Base-by-base conservation (phyloP, 2,888 invertebrate species). In the Lasius fuliginosus region DNA sequence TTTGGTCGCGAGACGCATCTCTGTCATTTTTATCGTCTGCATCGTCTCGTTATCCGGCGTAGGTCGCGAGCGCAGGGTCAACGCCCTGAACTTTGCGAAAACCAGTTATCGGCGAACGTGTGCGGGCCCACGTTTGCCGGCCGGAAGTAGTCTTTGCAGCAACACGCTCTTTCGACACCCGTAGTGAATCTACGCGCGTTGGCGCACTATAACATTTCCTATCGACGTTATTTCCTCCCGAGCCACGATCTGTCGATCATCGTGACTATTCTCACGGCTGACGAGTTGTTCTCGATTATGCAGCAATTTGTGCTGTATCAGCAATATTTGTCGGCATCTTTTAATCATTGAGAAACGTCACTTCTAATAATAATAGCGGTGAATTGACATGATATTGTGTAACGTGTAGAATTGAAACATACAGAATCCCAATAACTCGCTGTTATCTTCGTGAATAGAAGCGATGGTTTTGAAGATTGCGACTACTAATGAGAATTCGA, bases 101-200 rank as follows among this genome's bases (percentile, higher is more conserved):
- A 91, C 91, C 91, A 91, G 91, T 91, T 91, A 91, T 91, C 90
- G 91, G 87, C 84, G 88, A 90, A 88, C 82, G 84, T 77, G 84
- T 73, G 49, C 81, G 73, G 85, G 89, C 84, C 89, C 87, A 82
- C 76, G 82, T 84, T 84, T 84, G 75, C 65, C 74, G 62, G 82
- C 90, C 88, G 90, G 90, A 90, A 90, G 90, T 79, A 58, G 33
- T 86, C 81, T 64, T 76, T 40, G 68, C 56, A 67, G 85, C 89
- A 90, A 89, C 89, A 89, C 83, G 86, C 84, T 74, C 65, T 85
- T 86, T 84, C 85, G 74, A 76, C 87, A 71, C 73, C 65, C 84
- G 64, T 56, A 33, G 67, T 76, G 75, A 82, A 83, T 86, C 85
- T 67, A 27, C 30, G n/a, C 8, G 53, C 53, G 11, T 58, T 53